Base-by-base conservation (phyloP, 2,113 vertebrate genomes). In the Dipodomys merriami region DNA sequence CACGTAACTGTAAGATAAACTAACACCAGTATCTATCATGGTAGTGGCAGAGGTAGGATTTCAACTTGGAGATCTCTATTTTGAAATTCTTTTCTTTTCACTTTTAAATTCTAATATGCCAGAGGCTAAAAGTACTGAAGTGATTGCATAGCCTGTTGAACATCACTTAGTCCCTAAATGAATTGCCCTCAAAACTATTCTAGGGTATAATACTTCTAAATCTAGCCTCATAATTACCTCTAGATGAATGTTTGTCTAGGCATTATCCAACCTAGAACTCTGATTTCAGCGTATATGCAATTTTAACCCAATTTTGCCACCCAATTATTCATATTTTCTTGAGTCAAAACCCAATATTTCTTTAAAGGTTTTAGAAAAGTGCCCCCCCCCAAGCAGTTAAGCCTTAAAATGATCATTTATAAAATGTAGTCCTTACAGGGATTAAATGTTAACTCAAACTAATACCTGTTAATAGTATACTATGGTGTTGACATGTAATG, bases 281-380 rank as follows among this genome's bases (percentile, higher is more conserved):
- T 62, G 7, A 65, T 35, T 73, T 89, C 53, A 86, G 76, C 27
- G 30, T 68, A 79, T 78, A 60, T 27, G 4, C 76, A 90, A 74
- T 5, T 89, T 44, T 62, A 87, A 76, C 11, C 46, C 23, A 88
- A 71, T 62, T 82, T 35, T 91, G 76, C 83, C 88, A 80, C 30
- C 20, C 27, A 44, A 60, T 30, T 73, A 83, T 20, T 86, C 78
- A 77, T n/a, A 20, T 90, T 95, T 80, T 64, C 35, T 68, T 88
- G 44, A n/a, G 62, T 53, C 33, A 88, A 95, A 88, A 80, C 22
- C 16, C 39, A 83, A n/a, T 71, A 88, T 46, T 69, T 69, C 44
- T 87, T 53, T 85, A 64, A 73, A 85, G 12, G 16, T 67, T 19
- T 9, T 57, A n/a, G 18, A 92, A 71, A 83, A 80, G 1, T 27